Base-by-base conservation (phyloP, 1,140 invertebrate species). In the Bombus polaris region DNA sequence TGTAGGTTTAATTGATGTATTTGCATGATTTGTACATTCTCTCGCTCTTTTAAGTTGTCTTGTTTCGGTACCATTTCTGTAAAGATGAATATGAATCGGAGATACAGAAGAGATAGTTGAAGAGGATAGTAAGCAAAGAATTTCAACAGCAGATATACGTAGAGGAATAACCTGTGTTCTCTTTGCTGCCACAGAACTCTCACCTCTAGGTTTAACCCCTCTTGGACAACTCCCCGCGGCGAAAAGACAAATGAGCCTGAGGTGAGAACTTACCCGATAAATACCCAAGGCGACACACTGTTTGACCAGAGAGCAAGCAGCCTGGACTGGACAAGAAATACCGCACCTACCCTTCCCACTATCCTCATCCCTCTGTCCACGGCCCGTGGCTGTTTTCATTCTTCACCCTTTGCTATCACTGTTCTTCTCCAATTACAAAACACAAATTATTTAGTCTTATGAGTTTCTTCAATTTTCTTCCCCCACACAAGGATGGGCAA, bases 251-350 rank as follows among this genome's bases (percentile, higher is more conserved):
- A 95, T 95, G 95, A 95, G 94, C 92, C 89, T 94, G 95, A 95
- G 95, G 95, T 95, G 94, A 95, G 94, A 95, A 95, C 94, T 95
- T 95, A 93, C 92, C 94, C 95, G 94, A 95, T 95, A 95, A 95
- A 95, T 95, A 95, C 93, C 93, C 93, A 95, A 95, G 93, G 94
- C 94, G 95, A 95, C 95, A 95, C 94, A 95, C 92, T 94, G 94
- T 94, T 95, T 95, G 95, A 95, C 94, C 94, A 94, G 93, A 91
- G 93, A 93, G 92, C 93, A 92, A 91, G 93, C 92, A 92, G 86
- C 91, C 86, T 87, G 80, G 68, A 70, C 81, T 75, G n/a, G 62
- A 86, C 94, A 94, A 95, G 94, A 94, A 94, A 95, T 95, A 95
- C 93, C 92, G 92, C 91, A 87, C 85, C 85, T 77, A 89, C 87